phyloP scores from a whole-genome alignment of 2,888 invertebrate genomes.

The Tromatobia lineatoria region DNA sequence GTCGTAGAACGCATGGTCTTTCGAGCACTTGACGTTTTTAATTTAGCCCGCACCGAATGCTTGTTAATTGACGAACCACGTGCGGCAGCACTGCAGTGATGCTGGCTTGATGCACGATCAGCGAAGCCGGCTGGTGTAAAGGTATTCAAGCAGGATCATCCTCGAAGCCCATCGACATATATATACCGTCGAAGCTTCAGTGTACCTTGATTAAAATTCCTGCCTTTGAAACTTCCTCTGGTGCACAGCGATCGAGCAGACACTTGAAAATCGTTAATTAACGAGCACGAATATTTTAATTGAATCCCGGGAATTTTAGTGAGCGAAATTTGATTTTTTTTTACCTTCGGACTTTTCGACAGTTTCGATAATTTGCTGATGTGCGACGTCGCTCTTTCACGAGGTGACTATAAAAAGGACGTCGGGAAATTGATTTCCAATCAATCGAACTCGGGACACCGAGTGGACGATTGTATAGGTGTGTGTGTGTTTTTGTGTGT shows the following conservation, averaged over 20 bases:
- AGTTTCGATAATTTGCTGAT: neutral
- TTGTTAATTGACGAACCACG: conserved; percentile 60
- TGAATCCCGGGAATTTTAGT: conserved; percentile 32
- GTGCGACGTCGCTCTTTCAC: neutral
- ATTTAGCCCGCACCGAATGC: conserved; percentile 35
- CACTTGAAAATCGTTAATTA: conserved; percentile 63
- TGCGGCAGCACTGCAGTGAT: conserved; percentile 26
- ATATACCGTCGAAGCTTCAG: conserved; percentile 24
- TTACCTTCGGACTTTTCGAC: neutral
- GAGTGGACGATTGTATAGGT: neutral
- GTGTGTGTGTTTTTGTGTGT: too few species aligned
- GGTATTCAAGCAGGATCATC: conserved; percentile 23
- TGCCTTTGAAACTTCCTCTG: conserved; percentile 6
- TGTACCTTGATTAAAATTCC: conserved; percentile 66
- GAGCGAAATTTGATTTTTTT: conserved; percentile 18
- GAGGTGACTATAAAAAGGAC: neutral
- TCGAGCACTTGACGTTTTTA: conserved; percentile 52
- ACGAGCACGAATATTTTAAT: conserved; percentile 60
- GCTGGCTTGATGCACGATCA: conserved; percentile 5
- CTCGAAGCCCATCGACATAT: neutral
- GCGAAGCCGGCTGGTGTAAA: neutral
- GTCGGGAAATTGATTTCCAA: conserved; percentile 37
- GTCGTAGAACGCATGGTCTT: neutral
- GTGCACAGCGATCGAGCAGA: conserved; percentile 33
- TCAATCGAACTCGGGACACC: conserved; percentile 11